A percentile compares a stretch with the other conserved stretches of the same genome.
Evolutionary conservation across 2,888 invertebrate genomes (phyloP).

Genomic region (Brenthis daphne): DNA sequence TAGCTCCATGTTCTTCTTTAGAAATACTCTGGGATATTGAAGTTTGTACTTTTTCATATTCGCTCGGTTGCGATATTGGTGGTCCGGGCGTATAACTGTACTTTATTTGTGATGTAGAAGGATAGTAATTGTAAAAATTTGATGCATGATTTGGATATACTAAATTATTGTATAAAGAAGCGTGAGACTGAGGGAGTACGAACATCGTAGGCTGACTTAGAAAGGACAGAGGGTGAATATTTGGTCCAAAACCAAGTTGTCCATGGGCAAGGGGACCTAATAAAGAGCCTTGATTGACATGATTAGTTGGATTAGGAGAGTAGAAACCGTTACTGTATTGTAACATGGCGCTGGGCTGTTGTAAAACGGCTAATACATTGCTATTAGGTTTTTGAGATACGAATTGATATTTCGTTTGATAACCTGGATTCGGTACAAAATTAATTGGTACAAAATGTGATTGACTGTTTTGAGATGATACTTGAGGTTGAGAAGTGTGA

Average conservation of each 20-base stretch:
- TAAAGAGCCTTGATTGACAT: slow-evolving; percentile 50
- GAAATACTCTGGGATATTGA: slow-evolving; percentile 54
- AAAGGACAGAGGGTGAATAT: slow-evolving; percentile 58
- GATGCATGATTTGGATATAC: slow-evolving; percentile 63
- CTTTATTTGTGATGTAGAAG: slow-evolving; percentile 63
- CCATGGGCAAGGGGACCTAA: slow-evolving; percentile 50
- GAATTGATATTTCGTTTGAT: slow-evolving; percentile 72
- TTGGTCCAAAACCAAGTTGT: slow-evolving; percentile 56
- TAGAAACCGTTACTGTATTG: slow-evolving; percentile 46
- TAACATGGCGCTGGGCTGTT: slow-evolving; percentile 55
- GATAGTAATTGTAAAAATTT: slow-evolving; percentile 69
- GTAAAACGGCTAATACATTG: slow-evolving; percentile 63
- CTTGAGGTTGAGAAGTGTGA: slow-evolving; percentile 8
- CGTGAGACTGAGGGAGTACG: slow-evolving; percentile 63
- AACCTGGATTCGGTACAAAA: slow-evolving; percentile 68
- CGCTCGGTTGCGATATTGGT: slow-evolving; percentile 51
- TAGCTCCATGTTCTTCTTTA: slow-evolving; percentile 68
- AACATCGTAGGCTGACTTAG: slow-evolving; percentile 67
- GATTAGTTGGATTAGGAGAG: slow-evolving; percentile 51
- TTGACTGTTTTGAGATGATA: slow-evolving; percentile 47
- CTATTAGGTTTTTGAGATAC: slow-evolving; percentile 64
- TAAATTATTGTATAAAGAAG: slow-evolving; percentile 63
- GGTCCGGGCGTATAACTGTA: slow-evolving; percentile 56
- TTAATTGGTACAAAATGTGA: slow-evolving; percentile 69
- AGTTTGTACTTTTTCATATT: slow-evolving; percentile 63